A percentile compares a stretch with the other conserved stretches of the same genome.
Evolutionary conservation across 1,140 invertebrate genomes (phyloP).

Genomic region (Leptinotarsa lineolata): DNA sequence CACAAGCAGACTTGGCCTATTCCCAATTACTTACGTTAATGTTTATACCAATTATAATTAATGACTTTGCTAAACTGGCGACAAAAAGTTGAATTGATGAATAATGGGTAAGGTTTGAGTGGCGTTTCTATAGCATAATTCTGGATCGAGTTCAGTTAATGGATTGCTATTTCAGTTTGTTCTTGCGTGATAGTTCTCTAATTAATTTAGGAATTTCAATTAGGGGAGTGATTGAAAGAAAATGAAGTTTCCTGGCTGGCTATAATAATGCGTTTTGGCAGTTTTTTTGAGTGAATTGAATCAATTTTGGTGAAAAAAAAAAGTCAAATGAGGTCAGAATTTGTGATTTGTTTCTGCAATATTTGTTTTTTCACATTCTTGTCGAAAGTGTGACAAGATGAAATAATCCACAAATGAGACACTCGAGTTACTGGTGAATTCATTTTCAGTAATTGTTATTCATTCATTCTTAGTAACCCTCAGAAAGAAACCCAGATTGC

Average conservation of each 20-base stretch:
- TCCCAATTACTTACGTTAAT: constrained; percentile 38
- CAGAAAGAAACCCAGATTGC: no score
- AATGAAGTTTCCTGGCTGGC: background rate
- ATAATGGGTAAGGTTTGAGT: constrained; percentile 21
- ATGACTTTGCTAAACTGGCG: constrained; percentile 29
- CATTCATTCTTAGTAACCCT: no score
- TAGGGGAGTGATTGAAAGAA: background rate
- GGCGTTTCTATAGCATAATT: constrained; percentile 21
- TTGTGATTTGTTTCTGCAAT: no score
- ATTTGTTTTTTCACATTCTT: no score
- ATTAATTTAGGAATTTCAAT: constrained; percentile 11
- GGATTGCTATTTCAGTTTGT: constrained; percentile 18
- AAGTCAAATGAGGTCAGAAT: no score
- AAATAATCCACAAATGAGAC: no score
- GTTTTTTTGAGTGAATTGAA: no score
- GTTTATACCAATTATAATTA: constrained; percentile 40
- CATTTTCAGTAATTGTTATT: no score
- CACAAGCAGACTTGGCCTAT: constrained; percentile 35
- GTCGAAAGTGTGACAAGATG: no score
- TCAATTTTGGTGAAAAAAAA: no score
- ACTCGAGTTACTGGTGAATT: no score
- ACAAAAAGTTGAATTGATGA: constrained; percentile 24
- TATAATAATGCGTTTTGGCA: no score
- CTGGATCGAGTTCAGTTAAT: background rate
- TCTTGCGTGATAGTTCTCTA: background rate